A percentile compares a stretch with the other conserved stretches of the same genome.
phyloP scores from a whole-genome alignment of 2,797 vertebrate species.

The Atherinosoma microstoma region DNA sequence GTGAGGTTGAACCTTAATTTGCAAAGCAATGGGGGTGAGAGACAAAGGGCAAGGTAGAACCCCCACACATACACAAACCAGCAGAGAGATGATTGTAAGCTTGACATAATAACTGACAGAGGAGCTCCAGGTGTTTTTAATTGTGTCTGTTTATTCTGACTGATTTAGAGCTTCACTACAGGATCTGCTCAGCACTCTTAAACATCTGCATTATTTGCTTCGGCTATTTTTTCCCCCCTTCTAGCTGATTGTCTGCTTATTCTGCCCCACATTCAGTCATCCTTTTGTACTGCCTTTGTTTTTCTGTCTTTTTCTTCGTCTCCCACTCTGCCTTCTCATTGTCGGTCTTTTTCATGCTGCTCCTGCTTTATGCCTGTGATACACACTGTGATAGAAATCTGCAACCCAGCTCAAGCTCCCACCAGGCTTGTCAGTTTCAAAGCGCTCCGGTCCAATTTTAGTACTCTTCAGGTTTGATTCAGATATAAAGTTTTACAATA shows the following conservation, averaged over 20 bases:
- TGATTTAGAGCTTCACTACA: constrained; percentile 59
- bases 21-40: constrained; percentile 59
- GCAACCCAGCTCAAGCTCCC: constrained; percentile 15
- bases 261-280: constrained; percentile 21
- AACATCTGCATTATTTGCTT: constrained; percentile 44
- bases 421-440: constrained; percentile 11
- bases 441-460: constrained; percentile 2
- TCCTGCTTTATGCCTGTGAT: constrained; percentile 13
- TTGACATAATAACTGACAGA: constrained; percentile 63
- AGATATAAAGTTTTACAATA: constrained; percentile 13
- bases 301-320: background rate
- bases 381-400: constrained; percentile 25
- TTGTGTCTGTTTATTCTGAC: constrained; percentile 70
- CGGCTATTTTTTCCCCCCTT: constrained; percentile 20
- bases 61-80: constrained; percentile 7
- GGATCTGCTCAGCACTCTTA: constrained; percentile 54
- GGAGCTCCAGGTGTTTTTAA: constrained; percentile 74
- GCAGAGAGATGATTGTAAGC: constrained; percentile 56
- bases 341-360: background rate
- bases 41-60: constrained; percentile 28
- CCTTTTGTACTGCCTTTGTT: background rate
- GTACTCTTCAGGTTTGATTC: constrained; percentile 12
- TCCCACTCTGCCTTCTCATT: constrained; percentile 6
- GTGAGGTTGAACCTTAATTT: constrained; percentile 66
- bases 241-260: constrained; percentile 20